Base-by-base conservation (phyloP, 1,140 invertebrate genomes). In the Thaumetopoea pityocampa region DNA sequence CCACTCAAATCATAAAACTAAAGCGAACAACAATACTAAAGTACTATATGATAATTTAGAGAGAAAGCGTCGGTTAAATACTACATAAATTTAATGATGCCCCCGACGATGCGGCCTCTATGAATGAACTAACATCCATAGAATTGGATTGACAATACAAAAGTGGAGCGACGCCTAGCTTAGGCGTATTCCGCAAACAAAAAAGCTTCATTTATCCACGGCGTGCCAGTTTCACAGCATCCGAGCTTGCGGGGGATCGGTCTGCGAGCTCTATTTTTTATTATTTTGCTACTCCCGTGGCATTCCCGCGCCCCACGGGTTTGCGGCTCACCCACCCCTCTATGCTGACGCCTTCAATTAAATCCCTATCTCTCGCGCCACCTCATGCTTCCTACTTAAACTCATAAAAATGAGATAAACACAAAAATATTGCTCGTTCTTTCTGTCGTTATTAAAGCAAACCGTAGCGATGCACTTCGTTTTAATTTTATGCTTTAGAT, bases 361-460 rank as follows among this genome's bases (percentile, higher is more conserved):
- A 82, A 78, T 72, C 71, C 70, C 72, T 77, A 80, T 80, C 67
- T 80, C 56, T 50, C 55, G 49, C 65, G 59, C 77, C 77, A 73
- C 76, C 73, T 82, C 73, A 63, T 65, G 64, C 66, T 78, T 79
- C 67, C 74, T 76, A 71, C 73, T 79, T 79, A 71, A 78, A 79
- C 62, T 82, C 74, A 72, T 82, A 82, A 82, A 82, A 79, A 72
- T 71, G 78, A 79, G 66, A 82, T 79, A 78, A 78, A 82, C 74
- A 79, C 65, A 73, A 69, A 79, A 79, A 79, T 82, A 78, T 77
- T 66, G 68, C 65, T 72, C 52, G 64, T 65, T 67, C 58, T 61
- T 58, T 64, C 56, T 51, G 52, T 50, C 49, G 47, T 67, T 78
- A 70, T 72, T 68, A 67, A 70, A 72, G 50, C 55, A 41, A 55